Percentiles rank a stretch among this genome's conserved stretches.
These are phyloP conservation scores for Euleptes europaea DNA, from an alignment of 2,113 vertebrate genomes.

Conservation along the genomic window DNA sequence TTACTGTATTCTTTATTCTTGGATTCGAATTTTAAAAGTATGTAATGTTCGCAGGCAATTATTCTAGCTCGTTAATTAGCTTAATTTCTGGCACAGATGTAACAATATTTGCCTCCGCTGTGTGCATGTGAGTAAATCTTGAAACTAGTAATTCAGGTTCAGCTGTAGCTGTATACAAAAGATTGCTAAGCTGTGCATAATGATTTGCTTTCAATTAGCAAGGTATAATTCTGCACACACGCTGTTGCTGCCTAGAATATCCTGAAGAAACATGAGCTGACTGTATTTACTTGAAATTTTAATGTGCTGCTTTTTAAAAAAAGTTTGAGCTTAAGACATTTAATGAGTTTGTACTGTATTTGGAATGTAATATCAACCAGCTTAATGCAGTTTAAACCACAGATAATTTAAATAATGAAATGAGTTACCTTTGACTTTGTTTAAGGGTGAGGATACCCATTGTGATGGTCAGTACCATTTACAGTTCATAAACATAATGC, in stretches of 20 bases:
- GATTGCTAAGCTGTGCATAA: background rate
- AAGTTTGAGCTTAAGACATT: too few relatives aligned
- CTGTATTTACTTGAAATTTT: slow-evolving; percentile 6
- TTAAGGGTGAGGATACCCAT: background rate
- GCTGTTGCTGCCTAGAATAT: background rate
- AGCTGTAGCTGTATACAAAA: background rate
- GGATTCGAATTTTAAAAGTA: background rate
- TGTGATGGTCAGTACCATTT: background rate
- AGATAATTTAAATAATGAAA: background rate
- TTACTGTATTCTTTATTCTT: background rate
- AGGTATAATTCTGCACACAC: background rate
- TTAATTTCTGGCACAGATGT: slow-evolving; percentile 23
- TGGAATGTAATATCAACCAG: background rate
- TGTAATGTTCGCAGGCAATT: slow-evolving; percentile 14
- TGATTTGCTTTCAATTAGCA: background rate
- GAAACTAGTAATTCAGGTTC: background rate
- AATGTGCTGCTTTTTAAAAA: slow-evolving; percentile 24
- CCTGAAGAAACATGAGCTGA: background rate
- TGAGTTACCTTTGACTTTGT: background rate
- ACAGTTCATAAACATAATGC: background rate
- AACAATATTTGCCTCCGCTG: slow-evolving; percentile 8
- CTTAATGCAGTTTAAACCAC: background rate
- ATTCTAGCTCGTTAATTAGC: slow-evolving; percentile 25
- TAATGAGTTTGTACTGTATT: too few relatives aligned
- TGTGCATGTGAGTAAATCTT: background rate